Base-by-base conservation (phyloP, 2,113 vertebrate genomes). In the Ascaphus truei region DNA sequence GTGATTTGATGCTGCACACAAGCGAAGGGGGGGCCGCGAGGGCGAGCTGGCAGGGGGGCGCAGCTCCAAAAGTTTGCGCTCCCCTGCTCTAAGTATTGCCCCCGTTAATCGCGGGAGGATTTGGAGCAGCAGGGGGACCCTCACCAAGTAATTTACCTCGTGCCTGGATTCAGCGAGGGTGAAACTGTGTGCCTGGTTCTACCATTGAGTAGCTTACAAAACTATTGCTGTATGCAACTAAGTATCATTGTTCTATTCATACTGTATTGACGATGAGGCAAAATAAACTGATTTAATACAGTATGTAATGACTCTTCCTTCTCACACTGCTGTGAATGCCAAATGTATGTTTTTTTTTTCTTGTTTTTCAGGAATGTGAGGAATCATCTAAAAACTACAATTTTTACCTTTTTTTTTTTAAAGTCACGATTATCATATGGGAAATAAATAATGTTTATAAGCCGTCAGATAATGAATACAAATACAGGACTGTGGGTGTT, bases 231-330 rank as follows among this genome's bases (percentile, higher is more conserved):
- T 56, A 22, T n/a, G 33, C 31, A 56, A 11, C 16, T 29, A 52
- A 37, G 47, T 18, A 41, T 62, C 20, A 33, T 36, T 36, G 4
- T 39, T 15, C n/a, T 13, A 5, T 9, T 27, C n/a, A 20, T 53
- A 16, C 26, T 66, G 56, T 67, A 56, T 67, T 67, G 43, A 56
- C n/a, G n/a, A 43, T 56, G 36, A 26, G 16, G 11, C 12, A 15
- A 56, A 56, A 53, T 67, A 50, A 56, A 67, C 56, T 43, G 26
- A 56, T 56, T 67, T 23, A 55, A 56, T 56, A n/a, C n/a, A n/a
- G n/a, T n/a, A 51, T 56, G 10, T 67, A 66, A 66, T 55, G 62
- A 64, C 33, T 43, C 29, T 18, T 2, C 45, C 61, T 30, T n/a
- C n/a, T 51, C n/a, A n/a, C n/a, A n/a, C 30, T 23, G 33, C 22